Base-by-base conservation (phyloP, 2,797 vertebrate genomes). In the Pogoniulus pusillus region DNA sequence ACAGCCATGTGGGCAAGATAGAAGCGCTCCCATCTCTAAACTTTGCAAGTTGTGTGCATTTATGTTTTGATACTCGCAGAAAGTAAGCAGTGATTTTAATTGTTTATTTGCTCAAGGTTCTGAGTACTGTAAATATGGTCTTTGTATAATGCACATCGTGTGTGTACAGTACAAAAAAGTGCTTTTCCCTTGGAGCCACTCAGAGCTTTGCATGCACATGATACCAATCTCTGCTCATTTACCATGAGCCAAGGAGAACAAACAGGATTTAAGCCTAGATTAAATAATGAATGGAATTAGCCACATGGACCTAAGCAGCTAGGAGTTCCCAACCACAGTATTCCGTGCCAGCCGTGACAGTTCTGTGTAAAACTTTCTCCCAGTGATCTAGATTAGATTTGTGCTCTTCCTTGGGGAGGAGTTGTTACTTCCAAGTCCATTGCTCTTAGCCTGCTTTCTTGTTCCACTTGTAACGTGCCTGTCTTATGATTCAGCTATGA, bases 61-160 rank as follows among this genome's bases (percentile, higher is more conserved):
- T 65, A 63, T 0, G 37, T 73, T 91, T 82, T 57, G 76, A 80
- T 80, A 58, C 68, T 58, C 77, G 59, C 73, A 82, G 29, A 82
- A 87, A 76, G 57, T 4, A 76, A 63, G 29, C 24, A 63, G 55
- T 63, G 55, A 27, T 76, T 89, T 90, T 91, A 83, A 18, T 59
- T 91, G 74, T 53, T 93, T 71, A 43, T 72, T 91, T 88, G 74
- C 43, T 86, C 17, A 7, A 60, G 58, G 41, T 58, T n/a, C 64
- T 27, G 39, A 47, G 66, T 87, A 82, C 58, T 94, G 86, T 95
- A 77, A 70, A 69, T 93, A 72, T 3, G 4, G 71, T 43, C 90
- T 72, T 77, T 82, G 53, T 91, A 19, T 51, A 29, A 69, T 68
- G 71, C 57, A 35, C 66, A 71, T 16, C 12, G 63, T 58, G 37